Percentiles rank a stretch among this genome's conserved stretches.
phyloP scores from a whole-genome alignment of 1,140 invertebrate species.

The Grapholita molesta region DNA sequence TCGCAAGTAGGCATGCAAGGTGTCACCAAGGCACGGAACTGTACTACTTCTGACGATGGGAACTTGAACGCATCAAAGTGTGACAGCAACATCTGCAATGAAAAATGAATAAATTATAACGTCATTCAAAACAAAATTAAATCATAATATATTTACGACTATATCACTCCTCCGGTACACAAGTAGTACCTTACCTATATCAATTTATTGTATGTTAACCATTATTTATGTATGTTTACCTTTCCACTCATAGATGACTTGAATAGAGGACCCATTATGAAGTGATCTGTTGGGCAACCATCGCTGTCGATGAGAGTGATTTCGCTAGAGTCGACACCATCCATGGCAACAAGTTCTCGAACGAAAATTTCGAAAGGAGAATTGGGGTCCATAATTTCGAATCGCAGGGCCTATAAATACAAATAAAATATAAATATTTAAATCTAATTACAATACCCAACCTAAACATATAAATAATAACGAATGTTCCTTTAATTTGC shows the following conservation, averaged over 20 bases:
- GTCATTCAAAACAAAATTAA: not conserved
- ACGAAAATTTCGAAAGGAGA: slow-evolving; percentile 97
- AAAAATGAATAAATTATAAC: not conserved
- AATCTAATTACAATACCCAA: not conserved
- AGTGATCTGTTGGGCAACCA: slow-evolving; percentile 94
- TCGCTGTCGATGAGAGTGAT: slow-evolving; percentile 94
- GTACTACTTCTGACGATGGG: slow-evolving; percentile 95
- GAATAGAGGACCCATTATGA: slow-evolving; percentile 94
- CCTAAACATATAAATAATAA: not conserved
- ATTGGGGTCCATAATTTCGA: slow-evolving; percentile 94
- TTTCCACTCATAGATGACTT: slow-evolving; percentile 88
- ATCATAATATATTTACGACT: not conserved
- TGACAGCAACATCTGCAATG: slow-evolving; percentile 88
- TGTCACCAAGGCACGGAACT: slow-evolving; percentile 95
- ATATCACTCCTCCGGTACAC: not conserved
- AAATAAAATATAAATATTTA: slow-evolving; percentile 21
- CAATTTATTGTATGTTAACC: not conserved
- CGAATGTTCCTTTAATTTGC: not conserved
- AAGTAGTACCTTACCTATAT: not conserved
- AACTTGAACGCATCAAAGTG: slow-evolving; percentile 98
- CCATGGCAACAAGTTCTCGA: slow-evolving; percentile 95
- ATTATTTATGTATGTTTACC: slow-evolving; percentile 68
- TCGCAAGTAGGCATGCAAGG: slow-evolving; percentile 95
- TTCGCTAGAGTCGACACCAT: slow-evolving; percentile 94
- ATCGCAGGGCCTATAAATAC: slow-evolving; percentile 84